Percentiles rank a stretch among this genome's conserved stretches.
Conservation (phyloP, 2,797 vertebrate genomes). For the Petrocephalus schoutedeni region DNA sequence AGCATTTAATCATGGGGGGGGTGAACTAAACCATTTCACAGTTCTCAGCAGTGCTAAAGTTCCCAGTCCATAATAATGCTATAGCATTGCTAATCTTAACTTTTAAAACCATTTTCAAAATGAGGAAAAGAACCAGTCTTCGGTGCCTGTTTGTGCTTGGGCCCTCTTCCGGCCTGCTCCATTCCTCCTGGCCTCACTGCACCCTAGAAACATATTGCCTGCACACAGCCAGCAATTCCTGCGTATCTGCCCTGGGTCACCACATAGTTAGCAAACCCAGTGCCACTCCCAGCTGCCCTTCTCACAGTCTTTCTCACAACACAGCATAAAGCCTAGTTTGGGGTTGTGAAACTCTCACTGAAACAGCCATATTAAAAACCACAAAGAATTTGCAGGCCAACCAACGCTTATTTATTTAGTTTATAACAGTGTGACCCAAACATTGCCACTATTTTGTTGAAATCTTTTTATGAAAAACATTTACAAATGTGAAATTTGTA, state of each 20-base stretch:
- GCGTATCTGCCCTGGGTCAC: neutral
- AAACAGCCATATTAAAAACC: neutral
- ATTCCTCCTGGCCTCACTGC: neutral
- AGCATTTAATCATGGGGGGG: neutral
- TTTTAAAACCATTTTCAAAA: neutral
- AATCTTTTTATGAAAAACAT: neutral
- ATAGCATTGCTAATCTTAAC: neutral
- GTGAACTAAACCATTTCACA: neutral
- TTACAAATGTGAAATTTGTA: neutral
- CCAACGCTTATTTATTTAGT: neutral
- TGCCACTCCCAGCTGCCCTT: neutral
- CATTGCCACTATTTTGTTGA: neutral
- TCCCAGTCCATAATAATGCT: neutral
- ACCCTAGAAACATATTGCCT: neutral
- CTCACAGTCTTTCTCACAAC: neutral
- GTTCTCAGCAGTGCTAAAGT: neutral
- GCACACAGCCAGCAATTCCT: neutral
- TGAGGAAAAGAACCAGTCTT: neutral
- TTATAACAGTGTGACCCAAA: neutral
- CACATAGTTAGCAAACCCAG: neutral
- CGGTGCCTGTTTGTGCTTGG: neutral
- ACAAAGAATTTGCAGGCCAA: neutral
- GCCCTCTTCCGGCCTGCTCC: neutral
- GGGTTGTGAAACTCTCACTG: neutral
- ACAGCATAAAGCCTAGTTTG: neutral